Evolutionary conservation across 2,113 vertebrate genomes (phyloP), one percentile per base, ranked within the genome.

Genomic region (Pica pica): DNA sequence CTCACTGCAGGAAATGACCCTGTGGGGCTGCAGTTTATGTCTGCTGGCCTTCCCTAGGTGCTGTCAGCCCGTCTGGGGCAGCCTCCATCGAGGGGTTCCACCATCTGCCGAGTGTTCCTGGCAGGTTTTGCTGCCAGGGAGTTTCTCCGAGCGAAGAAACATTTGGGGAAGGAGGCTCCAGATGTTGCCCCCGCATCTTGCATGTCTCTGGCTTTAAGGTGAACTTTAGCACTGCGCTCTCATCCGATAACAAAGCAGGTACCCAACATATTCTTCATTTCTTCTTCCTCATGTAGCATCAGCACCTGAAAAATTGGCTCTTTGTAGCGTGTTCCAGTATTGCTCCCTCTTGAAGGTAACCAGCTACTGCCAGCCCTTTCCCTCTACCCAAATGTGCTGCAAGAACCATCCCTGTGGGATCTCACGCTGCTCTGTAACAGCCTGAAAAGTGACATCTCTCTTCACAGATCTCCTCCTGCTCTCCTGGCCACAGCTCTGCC

Each of bases 71-170:
- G n/a, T 16, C 70, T 44, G 67, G 16, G 76, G 52, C 79, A 30
- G 55, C 9, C 17, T 16, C 31, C 8, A 0, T 6, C 0, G 7
- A 37, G 11, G 10, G 18, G 12, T 79, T 78, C 2, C 4, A 61
- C 20, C 1, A 1, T 5, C 55, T 11, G 31, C 27, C 0, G 0
- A 19, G 41, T 1, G 11, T 2, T 28, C 28, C 65, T 3, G 47
- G 28, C 41, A 21, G 33, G 6, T 9, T 64, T 69, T 47, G 69
- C 67, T 74, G 35, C 39, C n/a, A 0, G 15, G 42, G 22, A 15
- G 6, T 13, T 78, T 68, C 35, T 56, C n/a, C 16, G 39, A n/a
- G 21, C 0, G 0, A 63, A 74, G 24, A 55, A 81, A 31, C 5
- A 8, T 11, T 24, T 28, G 15, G 23, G 27, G 15, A 61, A 76